Conservation (phyloP, 2,113 vertebrate genomes). For the Macrotis lagotis region DNA sequence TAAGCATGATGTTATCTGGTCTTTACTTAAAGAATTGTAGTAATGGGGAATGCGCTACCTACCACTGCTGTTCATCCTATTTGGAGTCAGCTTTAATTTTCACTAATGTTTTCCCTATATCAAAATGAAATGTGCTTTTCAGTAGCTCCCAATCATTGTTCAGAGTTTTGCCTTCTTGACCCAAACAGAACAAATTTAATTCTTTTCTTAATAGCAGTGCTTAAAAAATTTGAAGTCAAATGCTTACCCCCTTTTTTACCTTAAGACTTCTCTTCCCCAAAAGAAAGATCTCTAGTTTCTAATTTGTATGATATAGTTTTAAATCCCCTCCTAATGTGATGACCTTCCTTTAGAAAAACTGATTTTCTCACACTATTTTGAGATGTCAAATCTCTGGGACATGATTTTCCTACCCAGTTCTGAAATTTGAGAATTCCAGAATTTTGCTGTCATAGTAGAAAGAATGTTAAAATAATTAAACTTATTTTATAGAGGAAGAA, state of each 20-base stretch:
- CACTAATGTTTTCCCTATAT: not conserved
- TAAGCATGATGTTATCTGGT: not conserved
- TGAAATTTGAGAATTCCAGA: not conserved
- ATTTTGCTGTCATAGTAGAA: not conserved
- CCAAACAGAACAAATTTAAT: not conserved
- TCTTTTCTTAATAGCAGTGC: not conserved
- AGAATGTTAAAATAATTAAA: not conserved
- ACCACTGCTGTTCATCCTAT: not conserved
- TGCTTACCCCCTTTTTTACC: fast-evolving
- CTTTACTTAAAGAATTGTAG: not conserved
- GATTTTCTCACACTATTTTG: not conserved
- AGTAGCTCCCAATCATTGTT: not conserved
- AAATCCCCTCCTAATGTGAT: not conserved
- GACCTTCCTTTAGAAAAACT: not conserved
- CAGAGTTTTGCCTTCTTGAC: not conserved
- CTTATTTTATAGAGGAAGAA: not conserved
- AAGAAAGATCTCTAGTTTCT: not conserved
- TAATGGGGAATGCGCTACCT: not conserved
- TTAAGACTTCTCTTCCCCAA: not conserved
- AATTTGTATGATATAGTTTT: not conserved
- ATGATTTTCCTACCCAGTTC: not conserved
- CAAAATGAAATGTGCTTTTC: not conserved
- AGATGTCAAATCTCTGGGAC: not conserved
- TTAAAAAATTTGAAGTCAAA: not conserved
- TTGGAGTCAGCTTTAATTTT: not conserved